These are phyloP conservation scores for Pterophyllum scalare DNA, from an alignment of 2,113 vertebrate genomes.

Conservation along the genomic window DNA sequence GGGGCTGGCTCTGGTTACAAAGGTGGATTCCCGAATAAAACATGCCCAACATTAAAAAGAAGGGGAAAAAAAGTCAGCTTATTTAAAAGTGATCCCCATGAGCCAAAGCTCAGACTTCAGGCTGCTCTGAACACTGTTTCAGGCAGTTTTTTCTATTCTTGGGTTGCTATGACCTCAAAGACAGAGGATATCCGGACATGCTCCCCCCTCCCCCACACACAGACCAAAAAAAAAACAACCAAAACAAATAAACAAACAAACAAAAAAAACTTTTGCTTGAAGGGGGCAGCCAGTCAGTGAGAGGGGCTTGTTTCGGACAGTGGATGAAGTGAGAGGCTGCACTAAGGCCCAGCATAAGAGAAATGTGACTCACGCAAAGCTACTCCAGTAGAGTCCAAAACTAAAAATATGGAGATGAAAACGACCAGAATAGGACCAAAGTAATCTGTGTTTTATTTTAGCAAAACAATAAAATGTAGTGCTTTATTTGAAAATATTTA, in stretches of 20 bases:
- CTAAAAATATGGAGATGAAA: too few relatives aligned
- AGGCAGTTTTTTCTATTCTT: too few relatives aligned
- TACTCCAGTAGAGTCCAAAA: neutral
- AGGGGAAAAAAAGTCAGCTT: neutral
- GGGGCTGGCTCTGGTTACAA: neutral
- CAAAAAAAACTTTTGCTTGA: neutral
- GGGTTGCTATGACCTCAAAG: too few relatives aligned
- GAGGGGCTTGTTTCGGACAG: neutral
- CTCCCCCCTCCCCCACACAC: neutral
- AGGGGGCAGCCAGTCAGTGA: neutral
- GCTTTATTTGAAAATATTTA: neutral
- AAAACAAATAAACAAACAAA: too few relatives aligned
- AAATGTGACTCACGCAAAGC: too few relatives aligned
- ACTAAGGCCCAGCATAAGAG: neutral
- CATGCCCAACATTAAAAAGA: neutral
- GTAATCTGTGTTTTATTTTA: neutral
- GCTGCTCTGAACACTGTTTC: neutral
- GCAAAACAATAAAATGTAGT: neutral
- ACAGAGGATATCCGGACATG: too few relatives aligned
- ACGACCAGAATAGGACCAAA: neutral
- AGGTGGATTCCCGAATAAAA: neutral
- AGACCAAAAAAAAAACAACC: too few relatives aligned
- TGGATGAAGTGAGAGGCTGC: neutral
- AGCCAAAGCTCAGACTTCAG: neutral
- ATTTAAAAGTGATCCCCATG: neutral